Evolutionary conservation across 1,140 invertebrate species (phyloP).

Genomic region (Drosophila lini): DNA sequence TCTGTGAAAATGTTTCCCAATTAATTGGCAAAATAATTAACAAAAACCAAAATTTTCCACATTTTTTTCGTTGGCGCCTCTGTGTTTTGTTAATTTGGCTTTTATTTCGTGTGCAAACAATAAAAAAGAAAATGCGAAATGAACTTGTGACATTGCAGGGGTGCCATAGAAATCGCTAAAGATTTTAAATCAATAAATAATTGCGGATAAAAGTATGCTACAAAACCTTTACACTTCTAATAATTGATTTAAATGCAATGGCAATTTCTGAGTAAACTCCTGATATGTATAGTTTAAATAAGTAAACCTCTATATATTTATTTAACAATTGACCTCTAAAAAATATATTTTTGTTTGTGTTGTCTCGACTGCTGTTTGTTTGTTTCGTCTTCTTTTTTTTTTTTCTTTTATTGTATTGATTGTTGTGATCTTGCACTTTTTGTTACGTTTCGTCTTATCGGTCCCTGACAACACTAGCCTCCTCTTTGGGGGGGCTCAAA

Average conservation of each 20-base stretch:
- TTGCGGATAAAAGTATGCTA: not conserved
- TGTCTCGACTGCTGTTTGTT: conserved; percentile 42
- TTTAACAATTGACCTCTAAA: conserved; percentile 19
- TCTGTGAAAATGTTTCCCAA: not conserved
- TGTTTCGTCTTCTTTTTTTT: not conserved
- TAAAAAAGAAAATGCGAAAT: conserved; percentile 22
- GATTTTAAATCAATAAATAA: not conserved
- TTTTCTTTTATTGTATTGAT: conserved; percentile 22
- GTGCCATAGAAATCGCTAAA: not conserved
- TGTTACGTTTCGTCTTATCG: conserved; percentile 32
- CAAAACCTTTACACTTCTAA: not conserved
- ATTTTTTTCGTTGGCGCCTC: conserved; percentile 47
- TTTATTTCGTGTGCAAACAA: conserved; percentile 63
- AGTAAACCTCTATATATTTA: conserved; percentile 12
- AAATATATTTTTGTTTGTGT: conserved; percentile 40
- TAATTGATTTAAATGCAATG: not conserved
- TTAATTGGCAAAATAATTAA: conserved; percentile 26
- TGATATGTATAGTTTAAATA: conserved; percentile 17
- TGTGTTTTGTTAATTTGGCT: conserved; percentile 38
- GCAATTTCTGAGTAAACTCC: not conserved
- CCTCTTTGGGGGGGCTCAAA: conserved; percentile 7
- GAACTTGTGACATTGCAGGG: not conserved
- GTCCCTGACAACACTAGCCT: conserved; percentile 41
- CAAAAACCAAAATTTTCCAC: conserved; percentile 67
- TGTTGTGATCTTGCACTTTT: conserved; percentile 55